Percentiles rank a stretch among this genome's conserved stretches.
phyloP scores from a whole-genome alignment of 2,888 invertebrate species.

The Hyalella azteca region DNA sequence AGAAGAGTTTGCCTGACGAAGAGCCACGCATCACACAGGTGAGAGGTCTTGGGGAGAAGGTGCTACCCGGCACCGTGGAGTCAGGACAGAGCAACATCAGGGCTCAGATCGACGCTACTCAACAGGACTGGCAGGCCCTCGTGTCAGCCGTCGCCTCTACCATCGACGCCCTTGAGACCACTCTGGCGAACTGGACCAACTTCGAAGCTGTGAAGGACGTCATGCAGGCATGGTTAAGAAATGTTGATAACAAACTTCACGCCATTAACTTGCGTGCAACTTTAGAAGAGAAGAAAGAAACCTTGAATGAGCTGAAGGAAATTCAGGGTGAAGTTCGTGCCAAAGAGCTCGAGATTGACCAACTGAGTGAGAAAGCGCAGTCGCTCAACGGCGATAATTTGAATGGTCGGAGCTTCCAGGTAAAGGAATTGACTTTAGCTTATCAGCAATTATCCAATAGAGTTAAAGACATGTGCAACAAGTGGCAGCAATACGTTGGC shows the following conservation, averaged over 20 bases:
- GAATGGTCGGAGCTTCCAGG: constrained; percentile 76
- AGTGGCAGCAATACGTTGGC: constrained; percentile 90
- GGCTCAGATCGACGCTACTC: constrained; percentile 83
- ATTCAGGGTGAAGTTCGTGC: constrained; percentile 88
- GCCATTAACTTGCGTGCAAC: constrained; percentile 85
- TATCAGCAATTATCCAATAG: constrained; percentile 89
- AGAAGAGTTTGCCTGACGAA: constrained; percentile 79
- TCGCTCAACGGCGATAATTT: constrained; percentile 77
- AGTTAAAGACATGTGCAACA: constrained; percentile 85
- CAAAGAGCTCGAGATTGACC: constrained; percentile 90
- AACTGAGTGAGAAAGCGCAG: constrained; percentile 89
- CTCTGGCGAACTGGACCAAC: constrained; percentile 89
- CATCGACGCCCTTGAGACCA: constrained; percentile 79
- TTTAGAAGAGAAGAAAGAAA: constrained; percentile 81
- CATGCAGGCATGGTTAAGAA: constrained; percentile 84
- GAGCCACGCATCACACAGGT: constrained; percentile 82
- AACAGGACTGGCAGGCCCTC: constrained; percentile 88
- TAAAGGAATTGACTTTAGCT: constrained; percentile 88
- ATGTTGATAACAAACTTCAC: constrained; percentile 85
- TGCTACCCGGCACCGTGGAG: constrained; percentile 83
- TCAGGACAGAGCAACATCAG: constrained; percentile 83
- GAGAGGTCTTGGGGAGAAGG: constrained; percentile 83
- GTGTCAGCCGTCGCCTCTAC: constrained; percentile 76
- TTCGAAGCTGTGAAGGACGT: constrained; percentile 86
- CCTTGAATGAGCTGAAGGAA: constrained; percentile 76